Evolutionary conservation across 2,113 vertebrate species (phyloP).

Genomic region (Tetrao urogallus): DNA sequence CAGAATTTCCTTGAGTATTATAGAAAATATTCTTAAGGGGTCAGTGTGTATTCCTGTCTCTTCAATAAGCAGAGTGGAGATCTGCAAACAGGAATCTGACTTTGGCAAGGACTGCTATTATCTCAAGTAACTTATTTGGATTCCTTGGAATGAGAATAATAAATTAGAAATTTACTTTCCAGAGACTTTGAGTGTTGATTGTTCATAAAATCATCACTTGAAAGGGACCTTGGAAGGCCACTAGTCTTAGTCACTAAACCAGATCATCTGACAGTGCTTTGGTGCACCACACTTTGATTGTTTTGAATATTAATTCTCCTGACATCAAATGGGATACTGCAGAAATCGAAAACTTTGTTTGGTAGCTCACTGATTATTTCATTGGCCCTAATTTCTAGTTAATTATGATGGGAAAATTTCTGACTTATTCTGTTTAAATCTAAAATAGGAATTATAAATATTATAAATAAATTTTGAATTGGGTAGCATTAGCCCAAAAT

Average conservation of each 20-base stretch:
- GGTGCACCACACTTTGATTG: not conserved
- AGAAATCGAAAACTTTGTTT: not conserved
- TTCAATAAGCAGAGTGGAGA: not conserved
- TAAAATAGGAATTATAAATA: not conserved
- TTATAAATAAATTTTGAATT: not conserved
- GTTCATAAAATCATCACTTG: not conserved
- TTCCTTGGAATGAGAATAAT: not conserved
- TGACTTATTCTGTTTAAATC: not conserved
- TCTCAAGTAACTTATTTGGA: not conserved
- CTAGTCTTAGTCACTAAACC: not conserved
- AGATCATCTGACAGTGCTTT: not conserved
- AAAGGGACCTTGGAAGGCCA: not conserved
- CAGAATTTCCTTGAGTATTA: not conserved
- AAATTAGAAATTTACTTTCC: not conserved
- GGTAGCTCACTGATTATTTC: not conserved
- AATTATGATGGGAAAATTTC: not conserved
- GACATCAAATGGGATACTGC: not conserved
- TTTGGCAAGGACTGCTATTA: not conserved
- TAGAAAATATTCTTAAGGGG: not conserved
- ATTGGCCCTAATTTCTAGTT: not conserved
- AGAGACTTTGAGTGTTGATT: not conserved
- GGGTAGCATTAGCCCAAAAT: not conserved
- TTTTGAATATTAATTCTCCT: not conserved
- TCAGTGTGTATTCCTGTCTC: not conserved
- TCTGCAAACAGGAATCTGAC: not conserved